Evolutionary conservation across 2,113 vertebrate genomes (phyloP), one percentile per base, ranked within the genome.

Genomic region (Vulpes vulpes): DNA sequence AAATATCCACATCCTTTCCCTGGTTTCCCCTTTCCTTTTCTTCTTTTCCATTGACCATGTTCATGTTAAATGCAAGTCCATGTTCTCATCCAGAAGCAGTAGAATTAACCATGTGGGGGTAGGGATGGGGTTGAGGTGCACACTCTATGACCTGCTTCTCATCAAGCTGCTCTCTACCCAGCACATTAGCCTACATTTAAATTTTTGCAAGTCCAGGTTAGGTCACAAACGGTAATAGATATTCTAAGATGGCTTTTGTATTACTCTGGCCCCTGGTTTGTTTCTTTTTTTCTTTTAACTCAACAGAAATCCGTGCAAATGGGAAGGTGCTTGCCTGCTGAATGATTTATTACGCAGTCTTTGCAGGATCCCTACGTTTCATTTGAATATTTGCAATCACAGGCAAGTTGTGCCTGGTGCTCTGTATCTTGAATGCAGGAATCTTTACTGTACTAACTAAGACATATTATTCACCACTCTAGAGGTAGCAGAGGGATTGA

Each of bases 401-500:
- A 60, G 64, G 57, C 87, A 74, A 80, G 87, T 91, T 84, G 64
- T 73, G 17, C 94, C 90, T 22, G 1, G 38, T 60, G 38, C 30
- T 92, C 84, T 84, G 49, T 69, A 84, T 94, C 74, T 84, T n/a
- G 60, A 95, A 96, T 81, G 38, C 5, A 30, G 74, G 83, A 96
- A 80, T 97, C 92, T 96, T 94, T 89, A 87, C 55, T 91, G 87
- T 81, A 69, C 90, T 98, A 94, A 98, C 81, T 84, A 91, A 98
- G 97, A 97, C 88, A 43, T 94, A 96, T 95, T 96, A 96, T 95
- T 96, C 86, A 53, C 84, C 55, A 15, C 84, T 94, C 49, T n/a
- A 38, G 76, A 97, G 55, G 88, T 60, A 98, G 79, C 96, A 97
- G 85, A 69, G 90, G 65, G 94, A 96, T 96, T 96, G 96, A 97